phyloP scores from a whole-genome alignment of 2,113 vertebrate genomes.

The Larimichthys crocea region DNA sequence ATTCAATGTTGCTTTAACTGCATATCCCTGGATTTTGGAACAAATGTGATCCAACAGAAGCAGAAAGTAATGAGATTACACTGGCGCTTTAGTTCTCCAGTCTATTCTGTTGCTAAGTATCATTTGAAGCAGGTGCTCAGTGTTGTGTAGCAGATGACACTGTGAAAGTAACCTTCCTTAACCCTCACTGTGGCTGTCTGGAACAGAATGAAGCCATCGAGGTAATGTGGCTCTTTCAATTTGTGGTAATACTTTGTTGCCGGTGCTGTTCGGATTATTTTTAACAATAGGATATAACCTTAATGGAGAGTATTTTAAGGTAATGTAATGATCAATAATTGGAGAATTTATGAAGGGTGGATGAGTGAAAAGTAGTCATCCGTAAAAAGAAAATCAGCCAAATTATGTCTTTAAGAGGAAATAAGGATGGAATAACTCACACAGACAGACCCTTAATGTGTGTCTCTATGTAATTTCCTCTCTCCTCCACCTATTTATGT shows the following conservation, averaged over 20 bases:
- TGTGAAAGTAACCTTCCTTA: conserved; percentile 23
- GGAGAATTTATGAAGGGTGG: conserved; percentile 69
- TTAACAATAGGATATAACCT: conserved; percentile 62
- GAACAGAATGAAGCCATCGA: conserved; percentile 26
- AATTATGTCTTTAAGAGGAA: conserved; percentile 60
- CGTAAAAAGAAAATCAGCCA: conserved; percentile 58
- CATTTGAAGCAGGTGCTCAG: conserved; percentile 40
- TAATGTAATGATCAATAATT: conserved; percentile 73
- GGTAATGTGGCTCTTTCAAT: conserved; percentile 49
- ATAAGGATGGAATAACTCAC: conserved; percentile 48
- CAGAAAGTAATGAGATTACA: conserved; percentile 32
- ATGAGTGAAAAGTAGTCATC: conserved; percentile 62
- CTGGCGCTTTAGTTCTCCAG: conserved; percentile 14
- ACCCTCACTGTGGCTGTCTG: conserved; percentile 17
- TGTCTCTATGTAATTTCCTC: conserved; percentile 46
- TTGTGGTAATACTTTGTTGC: conserved; percentile 43
- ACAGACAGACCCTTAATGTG: conserved; percentile 47
- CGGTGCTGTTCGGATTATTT: conserved; percentile 46
- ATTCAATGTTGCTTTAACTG: conserved; percentile 21
- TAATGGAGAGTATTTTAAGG: conserved; percentile 67
- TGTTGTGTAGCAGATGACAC: conserved; percentile 47
- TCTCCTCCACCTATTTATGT: conserved; percentile 63
- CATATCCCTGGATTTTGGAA: conserved; percentile 21
- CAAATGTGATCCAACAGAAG: conserved; percentile 23
- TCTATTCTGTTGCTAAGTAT: conserved; percentile 38